Evolutionary conservation across 2,797 vertebrate species (phyloP), one percentile per base, ranked within the genome.

Genomic region (Pangasius djambal): DNA sequence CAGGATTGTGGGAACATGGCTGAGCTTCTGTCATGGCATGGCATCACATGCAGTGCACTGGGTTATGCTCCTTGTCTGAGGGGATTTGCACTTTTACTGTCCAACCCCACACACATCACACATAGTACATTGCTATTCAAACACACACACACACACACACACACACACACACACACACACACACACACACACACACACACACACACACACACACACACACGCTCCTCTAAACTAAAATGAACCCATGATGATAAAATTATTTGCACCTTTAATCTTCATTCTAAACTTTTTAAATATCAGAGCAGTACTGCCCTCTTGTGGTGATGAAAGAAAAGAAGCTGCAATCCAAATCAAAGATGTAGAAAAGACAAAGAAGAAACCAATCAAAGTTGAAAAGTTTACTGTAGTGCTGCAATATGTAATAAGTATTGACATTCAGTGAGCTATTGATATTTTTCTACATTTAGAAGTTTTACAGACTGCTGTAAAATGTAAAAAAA

Each of bases 381-480:
- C 86, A 93, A 88, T 95, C 93, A 93, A 95, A 96, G 94, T 93
- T 87, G 95, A 90, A 91, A 96, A 89, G 72, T 93, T 96, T 96
- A 96, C 96, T 96, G 95, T 95, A 95, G 94, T 95, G 94, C 93
- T 94, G 95, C 94, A 96, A 93, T 94, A 93, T 88, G 90, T 90
- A 94, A 96, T 93, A 94, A 86, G 89, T 93, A 94, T 94, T 91
- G 92, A 93, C 95, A 94, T 91, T 94, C 95, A 92, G 93, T 93
- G 69, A 89, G 92, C 92, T 87, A 91, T 92, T 89, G 75, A 91
- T 85, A 88, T 93, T 90, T 93, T 91, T 75, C 65, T 87, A 67
- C 89, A 90, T 92, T 89, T 72, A 91, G 92, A 67, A 90, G 90
- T 88, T 93, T 94, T 93, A 94, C 94, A 93, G 92, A 95, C 94